phyloP scores from a whole-genome alignment of 2,888 invertebrate species.

The Troides helena region DNA sequence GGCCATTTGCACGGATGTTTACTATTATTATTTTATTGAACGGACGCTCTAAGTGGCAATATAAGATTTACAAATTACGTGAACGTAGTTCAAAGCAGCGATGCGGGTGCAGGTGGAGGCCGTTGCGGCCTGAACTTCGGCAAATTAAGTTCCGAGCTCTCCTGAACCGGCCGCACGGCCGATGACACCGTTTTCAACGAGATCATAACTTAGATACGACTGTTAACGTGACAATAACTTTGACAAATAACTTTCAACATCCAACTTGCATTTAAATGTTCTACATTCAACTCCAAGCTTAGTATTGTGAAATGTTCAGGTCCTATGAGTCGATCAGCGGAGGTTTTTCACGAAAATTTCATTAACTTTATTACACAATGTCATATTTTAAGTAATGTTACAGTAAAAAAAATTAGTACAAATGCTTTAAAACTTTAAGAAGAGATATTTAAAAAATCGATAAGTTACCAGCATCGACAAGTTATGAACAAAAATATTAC shows the following conservation, averaged over 20 bases:
- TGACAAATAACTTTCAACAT: background rate
- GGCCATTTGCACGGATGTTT: constrained; percentile 80
- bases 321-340: no score
- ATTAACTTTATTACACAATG: no score
- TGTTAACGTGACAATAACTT: background rate
- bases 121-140: background rate
- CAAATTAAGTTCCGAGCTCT: background rate
- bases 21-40: constrained; percentile 81
- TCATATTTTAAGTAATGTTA: no score
- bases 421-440: no score
- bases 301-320: background rate
- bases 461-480: no score
- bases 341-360: no score
- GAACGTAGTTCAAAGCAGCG: constrained; percentile 30
- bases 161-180: background rate
- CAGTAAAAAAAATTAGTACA: no score
- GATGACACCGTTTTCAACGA: background rate
- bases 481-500: no score
- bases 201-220: background rate
- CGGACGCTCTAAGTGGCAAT: constrained; percentile 71
- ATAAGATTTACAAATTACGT: constrained; percentile 70
- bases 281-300: background rate
- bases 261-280: background rate
- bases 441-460: no score
- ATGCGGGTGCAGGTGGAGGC: constrained; percentile 2